Percentiles rank a stretch among this genome's conserved stretches.
Evolutionary conservation across 2,113 vertebrate species (phyloP).

Genomic region (Microcebus ravelobensis): DNA sequence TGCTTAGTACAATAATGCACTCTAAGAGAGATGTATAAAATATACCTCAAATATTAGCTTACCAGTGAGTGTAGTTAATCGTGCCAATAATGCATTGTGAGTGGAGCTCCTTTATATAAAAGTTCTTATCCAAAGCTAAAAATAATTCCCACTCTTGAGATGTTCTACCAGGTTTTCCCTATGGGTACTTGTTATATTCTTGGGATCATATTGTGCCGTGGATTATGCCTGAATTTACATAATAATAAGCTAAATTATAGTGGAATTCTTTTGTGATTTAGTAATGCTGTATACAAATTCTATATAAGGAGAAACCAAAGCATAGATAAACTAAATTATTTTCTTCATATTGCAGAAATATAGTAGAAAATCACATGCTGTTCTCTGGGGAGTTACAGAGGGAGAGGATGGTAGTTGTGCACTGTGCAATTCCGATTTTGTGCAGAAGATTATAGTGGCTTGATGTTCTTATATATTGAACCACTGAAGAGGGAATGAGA

Average conservation of each 20-base stretch:
- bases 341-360: conserved; percentile 56
- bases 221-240: conserved; percentile 51
- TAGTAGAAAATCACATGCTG: conserved; percentile 13
- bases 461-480: conserved; percentile 6
- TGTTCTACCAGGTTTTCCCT: conserved; percentile 19
- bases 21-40: conserved; percentile 12
- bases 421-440: conserved; percentile 44
- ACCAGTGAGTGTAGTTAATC: not conserved
- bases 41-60: conserved; percentile 24
- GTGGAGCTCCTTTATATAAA: conserved; percentile 12
- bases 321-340: conserved; percentile 58
- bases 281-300: conserved; percentile 49
- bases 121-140: conserved; percentile 37
- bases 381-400: conserved; percentile 37
- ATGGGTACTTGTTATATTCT: conserved; percentile 43
- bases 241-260: conserved; percentile 53
- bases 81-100: not conserved
- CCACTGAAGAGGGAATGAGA: not conserved
- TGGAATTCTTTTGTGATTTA: conserved; percentile 57
- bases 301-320: conserved; percentile 30
- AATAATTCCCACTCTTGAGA: conserved; percentile 42
- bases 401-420: not conserved
- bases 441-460: not conserved
- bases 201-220: not conserved
- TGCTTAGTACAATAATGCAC: not conserved